A percentile compares a stretch with the other conserved stretches of the same genome.
phyloP scores from a whole-genome alignment of 2,113 vertebrate species.

The Myodes glareolus region DNA sequence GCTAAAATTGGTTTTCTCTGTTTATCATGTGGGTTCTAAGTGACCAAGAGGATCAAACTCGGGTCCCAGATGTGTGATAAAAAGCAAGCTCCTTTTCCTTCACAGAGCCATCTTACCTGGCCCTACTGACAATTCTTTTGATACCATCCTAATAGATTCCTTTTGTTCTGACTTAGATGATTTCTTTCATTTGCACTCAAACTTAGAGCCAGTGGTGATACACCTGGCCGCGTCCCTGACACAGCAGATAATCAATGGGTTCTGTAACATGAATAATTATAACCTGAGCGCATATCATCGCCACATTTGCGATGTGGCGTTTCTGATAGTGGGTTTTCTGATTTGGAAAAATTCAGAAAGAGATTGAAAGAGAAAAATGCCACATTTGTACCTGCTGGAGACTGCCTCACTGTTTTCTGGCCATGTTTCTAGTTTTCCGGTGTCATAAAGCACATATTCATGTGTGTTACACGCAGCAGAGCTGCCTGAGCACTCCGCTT shows the following conservation, averaged over 20 bases:
- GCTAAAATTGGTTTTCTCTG: too few relatives aligned
- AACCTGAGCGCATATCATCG: background rate
- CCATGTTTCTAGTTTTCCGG: background rate
- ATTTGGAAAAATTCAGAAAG: slow-evolving; percentile 13
- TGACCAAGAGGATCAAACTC: background rate
- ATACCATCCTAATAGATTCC: slow-evolving; percentile 39
- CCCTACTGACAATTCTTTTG: background rate
- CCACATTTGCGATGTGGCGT: slow-evolving; percentile 23
- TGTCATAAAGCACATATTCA: background rate
- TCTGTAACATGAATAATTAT: slow-evolving; percentile 52
- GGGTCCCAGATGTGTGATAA: background rate
- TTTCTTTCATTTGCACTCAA: slow-evolving; percentile 54
- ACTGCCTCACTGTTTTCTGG: background rate
- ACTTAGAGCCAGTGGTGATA: slow-evolving; percentile 51
- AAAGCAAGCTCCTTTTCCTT: background rate
- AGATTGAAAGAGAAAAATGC: background rate
- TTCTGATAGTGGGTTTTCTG: background rate
- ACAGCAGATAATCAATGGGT: slow-evolving; percentile 55
- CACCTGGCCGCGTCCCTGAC: slow-evolving; percentile 52
- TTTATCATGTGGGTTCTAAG: too few relatives aligned
- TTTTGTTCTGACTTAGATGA: slow-evolving; percentile 17
- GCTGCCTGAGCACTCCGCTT: background rate
- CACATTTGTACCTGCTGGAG: background rate
- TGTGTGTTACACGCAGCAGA: background rate
- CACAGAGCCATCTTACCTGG: background rate